These are phyloP conservation scores for Aldrovandia affinis DNA, from an alignment of 2,797 vertebrate species.

Conservation along the genomic window DNA sequence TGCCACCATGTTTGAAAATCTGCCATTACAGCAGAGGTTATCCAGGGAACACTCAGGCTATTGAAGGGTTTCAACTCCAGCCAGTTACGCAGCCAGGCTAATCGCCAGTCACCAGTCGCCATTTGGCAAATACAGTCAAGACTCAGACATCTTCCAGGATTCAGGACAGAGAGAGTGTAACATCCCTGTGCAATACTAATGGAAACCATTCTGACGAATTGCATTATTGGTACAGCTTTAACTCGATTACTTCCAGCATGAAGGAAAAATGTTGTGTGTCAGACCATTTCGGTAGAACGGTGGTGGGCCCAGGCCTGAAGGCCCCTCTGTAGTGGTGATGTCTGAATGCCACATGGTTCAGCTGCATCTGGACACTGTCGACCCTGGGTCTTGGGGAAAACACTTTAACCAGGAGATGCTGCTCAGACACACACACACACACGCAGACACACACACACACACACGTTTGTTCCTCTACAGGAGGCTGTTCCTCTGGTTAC, in stretches of 20 bases:
- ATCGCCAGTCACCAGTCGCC: slow-evolving; percentile 3
- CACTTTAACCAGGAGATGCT: too few relatives aligned
- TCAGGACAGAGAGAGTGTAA: neutral
- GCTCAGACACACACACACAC: neutral
- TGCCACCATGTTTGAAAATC: slow-evolving; percentile 1
- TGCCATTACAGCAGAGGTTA: slow-evolving; percentile 11
- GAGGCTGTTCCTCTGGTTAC: neutral
- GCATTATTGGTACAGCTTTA: slow-evolving; percentile 1
- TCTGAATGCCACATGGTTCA: neutral
- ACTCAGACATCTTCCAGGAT: neutral
- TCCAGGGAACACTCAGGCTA: slow-evolving; percentile 15
- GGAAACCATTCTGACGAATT: neutral
- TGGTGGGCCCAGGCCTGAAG: neutral
- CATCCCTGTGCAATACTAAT: neutral
- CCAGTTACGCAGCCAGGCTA: neutral
- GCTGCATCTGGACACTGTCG: neutral
- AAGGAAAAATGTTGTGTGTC: neutral
- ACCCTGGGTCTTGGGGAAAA: neutral
- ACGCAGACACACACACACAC: slow-evolving; percentile 12
- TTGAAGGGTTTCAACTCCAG: slow-evolving; percentile 11
- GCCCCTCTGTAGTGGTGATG: neutral
- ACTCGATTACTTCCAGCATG: neutral
- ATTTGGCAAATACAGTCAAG: too few relatives aligned
- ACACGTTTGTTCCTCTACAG: neutral
- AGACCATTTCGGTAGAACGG: neutral